Base-by-base conservation (phyloP, 2,797 vertebrate species). In the Macrochelys suwanniensis region DNA sequence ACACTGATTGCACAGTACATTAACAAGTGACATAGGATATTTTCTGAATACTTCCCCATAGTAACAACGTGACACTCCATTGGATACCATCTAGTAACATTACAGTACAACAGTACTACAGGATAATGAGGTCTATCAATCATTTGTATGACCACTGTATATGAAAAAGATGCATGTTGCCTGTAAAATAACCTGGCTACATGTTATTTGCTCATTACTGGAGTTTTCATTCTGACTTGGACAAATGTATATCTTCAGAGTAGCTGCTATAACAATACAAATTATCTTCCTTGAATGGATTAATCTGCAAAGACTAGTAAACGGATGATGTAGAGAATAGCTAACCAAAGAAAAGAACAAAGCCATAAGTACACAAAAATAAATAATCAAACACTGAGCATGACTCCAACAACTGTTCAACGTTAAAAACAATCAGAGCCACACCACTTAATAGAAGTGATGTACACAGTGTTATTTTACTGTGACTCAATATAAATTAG, bases 271-370 rank as follows among this genome's bases (percentile, higher is more conserved):
- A 97, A 91, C 89, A 87, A n/a, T 87, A 88, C 71, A 87, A 90
- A 93, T 81, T 85, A 96, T 93, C 92, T 94, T 93, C 93, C 95
- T 93, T 90, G 94, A 97, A 95, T 95, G 86, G 91, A 97, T 96
- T 94, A 56, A 87, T 94, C 87, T 96, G 94, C 84, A 85, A 97
- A 95, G 96, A 54, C 56, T 28, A 68, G 16, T 15, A 93, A 95
- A 71, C 12, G 51, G 90, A 91, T 28, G 50, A 82, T 92, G 51
- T 71, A 85, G 95, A 97, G 96, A 97, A 97, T 88, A 97, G 89
- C 88, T 95, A 95, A 97, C 96, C 93, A 96, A 97, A 97, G 95
- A 90, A 95, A 97, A 98, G 97, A 97, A 98, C 97, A 97, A 97
- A 98, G 97, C 88, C 84, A 77, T 90, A 89, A 91, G 96, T 97